These are phyloP conservation scores for Oscheius sp. DNA, from an alignment of 2,888 invertebrate genomes.

Conservation along the genomic window DNA sequence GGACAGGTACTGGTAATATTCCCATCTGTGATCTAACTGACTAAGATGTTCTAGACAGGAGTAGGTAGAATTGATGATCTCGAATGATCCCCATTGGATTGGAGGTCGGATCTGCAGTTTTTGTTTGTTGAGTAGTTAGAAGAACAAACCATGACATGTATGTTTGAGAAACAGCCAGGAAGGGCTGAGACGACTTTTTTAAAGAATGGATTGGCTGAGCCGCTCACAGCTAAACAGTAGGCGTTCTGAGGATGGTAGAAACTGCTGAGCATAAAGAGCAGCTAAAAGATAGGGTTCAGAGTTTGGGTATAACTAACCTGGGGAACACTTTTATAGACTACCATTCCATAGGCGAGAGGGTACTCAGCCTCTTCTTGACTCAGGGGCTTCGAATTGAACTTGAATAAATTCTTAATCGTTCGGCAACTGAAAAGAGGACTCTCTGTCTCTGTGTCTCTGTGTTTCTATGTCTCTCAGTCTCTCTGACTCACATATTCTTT, in stretches of 20 bases:
- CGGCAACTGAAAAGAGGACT: conserved; percentile 18
- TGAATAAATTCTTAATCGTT: conserved; percentile 41
- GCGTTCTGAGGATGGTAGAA: conserved; percentile 68
- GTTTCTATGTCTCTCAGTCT: too few species aligned
- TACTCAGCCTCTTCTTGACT: conserved; percentile 45
- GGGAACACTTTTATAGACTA: conserved; percentile 43
- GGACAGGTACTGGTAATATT: conserved; percentile 53
- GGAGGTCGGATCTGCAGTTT: conserved; percentile 44
- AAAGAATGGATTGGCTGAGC: conserved; percentile 49
- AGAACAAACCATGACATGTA: conserved; percentile 60
- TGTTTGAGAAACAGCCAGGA: conserved; percentile 57
- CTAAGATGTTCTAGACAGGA: conserved; percentile 46
- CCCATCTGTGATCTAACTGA: conserved; percentile 42
- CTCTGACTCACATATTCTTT: neutral
- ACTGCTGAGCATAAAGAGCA: conserved; percentile 59
- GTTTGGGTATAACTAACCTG: conserved; percentile 37
- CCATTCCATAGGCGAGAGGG: conserved; percentile 49
- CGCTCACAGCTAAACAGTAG: conserved; percentile 64
- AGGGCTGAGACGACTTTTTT: conserved; percentile 49
- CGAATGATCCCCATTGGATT: conserved; percentile 50
- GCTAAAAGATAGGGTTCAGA: conserved; percentile 39
- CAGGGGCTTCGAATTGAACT: conserved; percentile 31
- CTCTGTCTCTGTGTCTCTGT: too few species aligned
- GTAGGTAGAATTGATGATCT: conserved; percentile 52
- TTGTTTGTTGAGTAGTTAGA: conserved; percentile 26